phyloP scores from a whole-genome alignment of 2,888 invertebrate species.

The Rhingia campestris region DNA sequence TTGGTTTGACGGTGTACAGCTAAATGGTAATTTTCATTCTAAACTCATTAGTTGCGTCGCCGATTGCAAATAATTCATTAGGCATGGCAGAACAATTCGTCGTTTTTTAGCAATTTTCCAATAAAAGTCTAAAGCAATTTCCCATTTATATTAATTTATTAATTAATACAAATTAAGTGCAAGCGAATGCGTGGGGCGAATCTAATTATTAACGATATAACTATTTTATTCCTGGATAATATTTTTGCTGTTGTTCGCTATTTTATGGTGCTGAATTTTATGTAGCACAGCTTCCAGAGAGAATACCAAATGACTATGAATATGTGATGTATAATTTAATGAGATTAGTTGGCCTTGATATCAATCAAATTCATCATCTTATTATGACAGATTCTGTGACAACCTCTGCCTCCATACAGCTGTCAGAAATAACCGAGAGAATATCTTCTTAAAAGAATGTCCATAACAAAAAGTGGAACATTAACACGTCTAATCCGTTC shows the following conservation, averaged over 20 bases:
- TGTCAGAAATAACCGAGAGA: not conserved
- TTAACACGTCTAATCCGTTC: slow-evolving; percentile 36
- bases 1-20: not conserved
- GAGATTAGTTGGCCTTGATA: not conserved
- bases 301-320: not conserved
- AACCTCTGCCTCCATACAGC: too few relatives aligned
- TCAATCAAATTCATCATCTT: not conserved
- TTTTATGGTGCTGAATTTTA: slow-evolving; percentile 11
- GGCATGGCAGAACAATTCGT: slow-evolving; percentile 9
- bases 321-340: not conserved
- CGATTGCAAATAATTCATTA: slow-evolving; percentile 55
- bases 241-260: not conserved
- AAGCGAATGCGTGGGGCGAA: slow-evolving; percentile 30
- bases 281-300: not conserved
- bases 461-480: slow-evolving; percentile 13
- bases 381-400: too few relatives aligned
- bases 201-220: slow-evolving; percentile 22
- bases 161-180: slow-evolving; percentile 29
- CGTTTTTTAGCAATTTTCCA: slow-evolving; percentile 5
- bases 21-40: slow-evolving; percentile 32
- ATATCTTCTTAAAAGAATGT: not conserved
- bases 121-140: not conserved
- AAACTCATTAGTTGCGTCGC: slow-evolving; percentile 52
- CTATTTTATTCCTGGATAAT: slow-evolving; percentile 1
- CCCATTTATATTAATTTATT: slow-evolving; percentile 12